A percentile compares a stretch with the other conserved stretches of the same genome.
These are phyloP conservation scores for Drosophila subpulchrella DNA, from an alignment of 1,140 invertebrate genomes.

Conservation along the genomic window DNA sequence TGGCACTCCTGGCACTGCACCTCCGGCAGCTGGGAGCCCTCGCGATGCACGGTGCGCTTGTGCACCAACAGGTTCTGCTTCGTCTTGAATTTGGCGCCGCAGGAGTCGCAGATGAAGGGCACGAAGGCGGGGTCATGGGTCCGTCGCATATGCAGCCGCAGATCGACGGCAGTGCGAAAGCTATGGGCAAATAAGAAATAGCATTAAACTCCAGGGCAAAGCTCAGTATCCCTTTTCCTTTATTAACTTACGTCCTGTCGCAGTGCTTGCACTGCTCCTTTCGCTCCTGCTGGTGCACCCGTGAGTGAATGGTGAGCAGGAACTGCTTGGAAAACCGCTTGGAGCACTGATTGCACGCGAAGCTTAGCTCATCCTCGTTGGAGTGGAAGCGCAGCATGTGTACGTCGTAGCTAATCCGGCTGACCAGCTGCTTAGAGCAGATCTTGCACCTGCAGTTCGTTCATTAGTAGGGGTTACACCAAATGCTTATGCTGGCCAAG, in stretches of 20 bases:
- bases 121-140: slow-evolving; percentile 54
- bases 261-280: slow-evolving; percentile 55
- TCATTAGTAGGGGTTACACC: not conserved
- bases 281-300: slow-evolving; percentile 54
- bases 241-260: slow-evolving; percentile 47
- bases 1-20: slow-evolving; percentile 51
- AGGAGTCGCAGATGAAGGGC: slow-evolving; percentile 58
- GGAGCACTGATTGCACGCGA: slow-evolving; percentile 56
- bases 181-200: not conserved
- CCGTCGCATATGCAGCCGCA: slow-evolving; percentile 49
- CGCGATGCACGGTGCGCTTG: slow-evolving; percentile 52
- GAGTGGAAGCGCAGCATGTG: slow-evolving; percentile 57
- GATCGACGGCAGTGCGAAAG: slow-evolving; percentile 36
- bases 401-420: slow-evolving; percentile 47
- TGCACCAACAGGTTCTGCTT: slow-evolving; percentile 58
- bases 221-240: not conserved
- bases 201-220: no score
- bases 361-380: slow-evolving; percentile 42
- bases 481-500: not conserved
- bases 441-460: slow-evolving; percentile 38
- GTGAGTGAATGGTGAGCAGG: slow-evolving; percentile 44
- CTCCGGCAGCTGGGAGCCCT: slow-evolving; percentile 53
- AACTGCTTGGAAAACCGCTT: slow-evolving; percentile 57
- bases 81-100: slow-evolving; percentile 58
- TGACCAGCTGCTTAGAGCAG: slow-evolving; percentile 49